Evolutionary conservation across 2,888 invertebrate species (phyloP).

Genomic region (Saturnia pavonia): DNA sequence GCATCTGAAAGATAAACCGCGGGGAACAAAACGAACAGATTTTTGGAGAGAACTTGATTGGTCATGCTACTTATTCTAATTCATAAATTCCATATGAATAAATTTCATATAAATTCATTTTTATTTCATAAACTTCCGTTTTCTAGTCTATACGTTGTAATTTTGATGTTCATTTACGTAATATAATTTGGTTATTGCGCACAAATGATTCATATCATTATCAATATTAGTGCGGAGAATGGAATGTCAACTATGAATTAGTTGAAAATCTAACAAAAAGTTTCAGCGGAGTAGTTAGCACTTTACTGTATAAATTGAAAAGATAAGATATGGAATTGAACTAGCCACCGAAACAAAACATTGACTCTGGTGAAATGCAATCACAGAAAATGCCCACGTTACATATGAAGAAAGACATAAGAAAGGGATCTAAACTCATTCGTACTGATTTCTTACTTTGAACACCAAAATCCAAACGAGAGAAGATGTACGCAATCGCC

Average conservation of each 20-base stretch:
- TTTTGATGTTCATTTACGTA: neutral
- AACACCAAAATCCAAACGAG: neutral
- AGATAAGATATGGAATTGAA: neutral
- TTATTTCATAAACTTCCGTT: too few species aligned
- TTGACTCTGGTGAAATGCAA: neutral
- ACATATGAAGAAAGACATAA: neutral
- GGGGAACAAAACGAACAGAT: too few species aligned
- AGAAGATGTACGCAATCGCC: neutral
- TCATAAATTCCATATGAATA: too few species aligned
- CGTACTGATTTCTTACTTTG: neutral
- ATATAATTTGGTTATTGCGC: neutral
- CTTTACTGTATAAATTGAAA: neutral
- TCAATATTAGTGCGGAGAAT: too few species aligned
- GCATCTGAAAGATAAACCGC: too few species aligned
- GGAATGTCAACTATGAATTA: neutral
- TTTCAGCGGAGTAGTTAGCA: neutral
- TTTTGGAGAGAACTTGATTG: too few species aligned
- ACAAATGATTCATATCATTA: neutral
- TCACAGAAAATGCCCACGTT: neutral
- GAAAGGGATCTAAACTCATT: neutral
- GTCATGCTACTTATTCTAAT: too few species aligned
- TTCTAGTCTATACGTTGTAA: too few species aligned
- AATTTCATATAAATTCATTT: too few species aligned
- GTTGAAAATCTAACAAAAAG: neutral
- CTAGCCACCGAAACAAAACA: too few species aligned